These are phyloP conservation scores for Frankliniella fusca DNA, from an alignment of 2,888 invertebrate genomes.

Conservation along the genomic window DNA sequence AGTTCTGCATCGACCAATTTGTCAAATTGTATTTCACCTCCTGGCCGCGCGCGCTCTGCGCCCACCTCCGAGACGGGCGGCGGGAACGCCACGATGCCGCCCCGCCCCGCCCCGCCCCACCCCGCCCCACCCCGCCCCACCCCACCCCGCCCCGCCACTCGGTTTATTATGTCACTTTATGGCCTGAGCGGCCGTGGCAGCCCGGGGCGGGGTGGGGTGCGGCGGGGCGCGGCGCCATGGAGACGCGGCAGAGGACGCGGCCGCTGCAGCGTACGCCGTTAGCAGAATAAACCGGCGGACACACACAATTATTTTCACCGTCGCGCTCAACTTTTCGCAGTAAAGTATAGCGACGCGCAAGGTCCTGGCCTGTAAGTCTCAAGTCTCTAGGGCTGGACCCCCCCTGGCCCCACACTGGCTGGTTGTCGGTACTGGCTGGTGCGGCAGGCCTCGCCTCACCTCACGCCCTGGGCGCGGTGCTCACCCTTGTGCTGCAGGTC, in stretches of 20 bases:
- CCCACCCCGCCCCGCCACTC: neutral
- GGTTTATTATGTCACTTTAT: conserved; percentile 21
- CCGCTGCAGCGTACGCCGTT: too few species aligned
- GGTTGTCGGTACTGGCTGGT: too few species aligned
- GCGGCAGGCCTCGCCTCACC: neutral
- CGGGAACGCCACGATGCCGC: neutral
- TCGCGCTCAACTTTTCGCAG: too few species aligned
- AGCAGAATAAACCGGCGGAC: too few species aligned
- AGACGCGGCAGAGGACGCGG: neutral
- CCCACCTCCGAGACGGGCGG: too few species aligned
- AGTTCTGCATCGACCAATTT: conserved; percentile 8
- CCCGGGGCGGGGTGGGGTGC: too few species aligned
- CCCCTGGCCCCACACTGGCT: too few species aligned
- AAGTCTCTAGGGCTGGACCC: too few species aligned
- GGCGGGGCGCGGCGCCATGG: neutral
- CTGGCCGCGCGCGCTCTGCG: too few species aligned
- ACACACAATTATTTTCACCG: too few species aligned
- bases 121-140: neutral
- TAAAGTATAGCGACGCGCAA: too few species aligned
- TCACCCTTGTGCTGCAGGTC: conserved; percentile 24
- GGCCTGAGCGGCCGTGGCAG: neutral
- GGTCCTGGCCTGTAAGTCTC: too few species aligned
- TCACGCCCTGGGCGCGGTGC: neutral
- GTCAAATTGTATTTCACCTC: neutral
- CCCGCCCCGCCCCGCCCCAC: neutral